A percentile compares a stretch with the other conserved stretches of the same genome.
Conservation (phyloP, 2,888 invertebrate genomes). For the Coleophora deauratella region DNA sequence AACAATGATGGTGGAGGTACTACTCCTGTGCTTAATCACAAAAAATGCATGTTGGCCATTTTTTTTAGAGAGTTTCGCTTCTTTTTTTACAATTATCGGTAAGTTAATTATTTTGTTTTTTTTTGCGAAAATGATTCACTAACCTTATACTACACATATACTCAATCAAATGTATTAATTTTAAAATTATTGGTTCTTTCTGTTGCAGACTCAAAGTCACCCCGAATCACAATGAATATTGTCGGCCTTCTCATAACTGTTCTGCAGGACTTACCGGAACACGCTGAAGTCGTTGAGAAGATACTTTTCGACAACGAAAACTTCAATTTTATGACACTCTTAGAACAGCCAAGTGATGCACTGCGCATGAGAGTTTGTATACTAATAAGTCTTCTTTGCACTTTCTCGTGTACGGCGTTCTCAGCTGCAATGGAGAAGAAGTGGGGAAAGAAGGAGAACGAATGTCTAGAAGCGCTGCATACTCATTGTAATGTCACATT, state of each 20-base stretch:
- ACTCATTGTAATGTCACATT: conserved; percentile 77
- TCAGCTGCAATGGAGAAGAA: conserved; percentile 67
- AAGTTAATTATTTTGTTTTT: too few relatives aligned
- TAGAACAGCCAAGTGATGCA: conserved; percentile 73
- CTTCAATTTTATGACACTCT: conserved; percentile 68
- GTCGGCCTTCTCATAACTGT: conserved; percentile 83
- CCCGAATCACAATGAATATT: conserved; percentile 79
- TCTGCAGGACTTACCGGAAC: conserved; percentile 82
- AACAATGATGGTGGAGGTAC: too few relatives aligned
- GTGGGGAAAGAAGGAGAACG: conserved; percentile 76
- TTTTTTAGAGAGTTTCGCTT: too few relatives aligned
- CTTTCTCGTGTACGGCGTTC: conserved; percentile 78
- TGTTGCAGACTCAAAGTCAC: conserved; percentile 65
- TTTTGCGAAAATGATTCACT: too few relatives aligned
- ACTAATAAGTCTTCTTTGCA: conserved; percentile 80
- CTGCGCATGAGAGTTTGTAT: conserved; percentile 80
- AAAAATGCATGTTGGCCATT: too few relatives aligned
- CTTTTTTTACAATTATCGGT: too few relatives aligned
- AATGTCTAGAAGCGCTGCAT: conserved; percentile 74
- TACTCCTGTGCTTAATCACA: too few relatives aligned
- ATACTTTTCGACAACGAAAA: conserved; percentile 74
- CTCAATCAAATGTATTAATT: too few relatives aligned
- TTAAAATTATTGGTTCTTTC: conserved; percentile 15
- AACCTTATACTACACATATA: too few relatives aligned
- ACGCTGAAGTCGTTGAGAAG: conserved; percentile 83